Evolutionary conservation across 1,140 invertebrate species (phyloP), one percentile per base, ranked within the genome.

Genomic region (Neodiprion fabricii): DNA sequence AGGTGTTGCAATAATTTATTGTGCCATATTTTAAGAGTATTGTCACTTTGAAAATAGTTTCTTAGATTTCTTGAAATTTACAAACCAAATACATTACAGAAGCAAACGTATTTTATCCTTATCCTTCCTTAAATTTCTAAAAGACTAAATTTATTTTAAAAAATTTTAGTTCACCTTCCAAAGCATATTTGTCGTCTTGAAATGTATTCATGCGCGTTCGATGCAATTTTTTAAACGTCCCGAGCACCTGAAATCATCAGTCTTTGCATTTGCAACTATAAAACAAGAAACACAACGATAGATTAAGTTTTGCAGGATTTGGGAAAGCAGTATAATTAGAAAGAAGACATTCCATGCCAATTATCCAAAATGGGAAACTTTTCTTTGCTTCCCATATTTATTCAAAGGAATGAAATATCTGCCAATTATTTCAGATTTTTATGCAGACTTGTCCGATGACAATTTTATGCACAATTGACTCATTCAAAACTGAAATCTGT

Each of bases 201-300:
- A 94, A 94, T 9, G 91, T 90, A 70, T 83, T 89, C 75, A 90
- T 81, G 77, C 92, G 84, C 1, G 92, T 91, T 82, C 88, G 90
- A 79, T 94, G 93, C 23, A 94, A 83, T 75, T 88, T 89, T 85
- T 93, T 94, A 76, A 93, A 94, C 47, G 86, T 88, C 70, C 85
- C 83, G 69, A 94, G 81, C 7, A 93, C 91, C 91, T 94, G 77
- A 77, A 89, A 88, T 74, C 75, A 81, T 2, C n/a, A 65, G 50
- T 48, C 8, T 28, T 61, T 76, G 77, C 23, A 76, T 71, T 72
- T 66, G 23, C 47, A 50, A 48, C 5, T 40, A 40, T 40, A 40
- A 40, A 40, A 40, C 28, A 40, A 40, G 28, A 3, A 5, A 40
- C 28, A 4, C 28, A 40, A 40, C 2, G 1, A 40, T 40, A 40